These are phyloP conservation scores for Drosophila pseudotakahashii DNA, from an alignment of 2,888 invertebrate species.

Conservation along the genomic window DNA sequence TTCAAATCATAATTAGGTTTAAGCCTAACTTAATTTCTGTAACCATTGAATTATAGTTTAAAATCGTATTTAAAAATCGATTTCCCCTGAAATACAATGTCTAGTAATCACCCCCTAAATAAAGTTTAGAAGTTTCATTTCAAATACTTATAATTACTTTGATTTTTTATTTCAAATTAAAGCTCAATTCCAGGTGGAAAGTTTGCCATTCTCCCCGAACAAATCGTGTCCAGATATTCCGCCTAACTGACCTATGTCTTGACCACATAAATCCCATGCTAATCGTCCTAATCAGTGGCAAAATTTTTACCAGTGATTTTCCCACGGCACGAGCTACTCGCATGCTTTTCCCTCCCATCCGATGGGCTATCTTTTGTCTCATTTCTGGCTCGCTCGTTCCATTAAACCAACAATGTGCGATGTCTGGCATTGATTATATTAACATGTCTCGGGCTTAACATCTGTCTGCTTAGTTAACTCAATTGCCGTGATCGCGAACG, in stretches of 20 bases:
- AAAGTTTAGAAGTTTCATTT: neutral
- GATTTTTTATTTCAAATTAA: too few relatives aligned
- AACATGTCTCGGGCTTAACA: constrained; percentile 39
- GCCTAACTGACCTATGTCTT: constrained; percentile 42
- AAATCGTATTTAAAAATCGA: too few relatives aligned
- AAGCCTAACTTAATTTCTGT: too few relatives aligned
- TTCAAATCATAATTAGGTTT: too few relatives aligned
- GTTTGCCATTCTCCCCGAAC: neutral
- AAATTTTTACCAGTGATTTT: constrained; percentile 43
- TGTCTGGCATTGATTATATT: constrained; percentile 64
- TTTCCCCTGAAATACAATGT: too few relatives aligned
- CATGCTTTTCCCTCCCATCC: constrained; percentile 24
- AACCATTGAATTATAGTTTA: too few relatives aligned
- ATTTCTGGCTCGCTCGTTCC: constrained; percentile 8
- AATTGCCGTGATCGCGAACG: constrained; percentile 35
- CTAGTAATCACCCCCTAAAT: too few relatives aligned
- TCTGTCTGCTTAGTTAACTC: constrained; percentile 25
- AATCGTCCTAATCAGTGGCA: constrained; percentile 42
- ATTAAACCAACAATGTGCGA: constrained; percentile 33
- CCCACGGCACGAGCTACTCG: constrained; percentile 26
- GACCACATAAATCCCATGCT: constrained; percentile 21
- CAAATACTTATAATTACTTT: too few relatives aligned
- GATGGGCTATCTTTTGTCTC: constrained; percentile 14
- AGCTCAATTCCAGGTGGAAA: constrained; percentile 1
- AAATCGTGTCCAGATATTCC: constrained; percentile 30